Evolutionary conservation across 2,888 invertebrate genomes (phyloP).

Genomic region (Alcis repandata): DNA sequence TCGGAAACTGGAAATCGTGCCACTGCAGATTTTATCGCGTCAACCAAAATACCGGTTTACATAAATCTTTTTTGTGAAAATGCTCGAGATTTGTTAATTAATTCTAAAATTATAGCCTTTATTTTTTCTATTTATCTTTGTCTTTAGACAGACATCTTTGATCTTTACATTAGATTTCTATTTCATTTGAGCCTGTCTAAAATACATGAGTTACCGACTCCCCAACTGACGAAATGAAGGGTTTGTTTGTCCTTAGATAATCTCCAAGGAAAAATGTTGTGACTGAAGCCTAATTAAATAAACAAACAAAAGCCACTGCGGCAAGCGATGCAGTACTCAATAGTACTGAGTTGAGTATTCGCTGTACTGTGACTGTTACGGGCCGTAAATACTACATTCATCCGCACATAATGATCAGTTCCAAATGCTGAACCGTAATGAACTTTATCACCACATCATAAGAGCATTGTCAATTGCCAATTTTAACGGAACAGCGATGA

Average conservation of each 20-base stretch:
- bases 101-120: background rate
- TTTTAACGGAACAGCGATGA: conserved; percentile 64
- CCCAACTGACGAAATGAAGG: background rate
- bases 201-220: background rate
- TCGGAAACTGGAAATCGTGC: conserved; percentile 67
- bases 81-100: background rate
- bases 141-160: too few relatives aligned
- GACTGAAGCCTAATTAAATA: conserved; percentile 64
- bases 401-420: conserved; percentile 73
- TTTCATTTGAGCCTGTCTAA: background rate
- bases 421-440: conserved; percentile 50
- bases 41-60: conserved; percentile 20
- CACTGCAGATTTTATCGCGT: conserved; percentile 53
- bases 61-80: conserved; percentile 44
- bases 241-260: background rate
- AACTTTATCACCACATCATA: conserved; percentile 53
- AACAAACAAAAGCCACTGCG: conserved; percentile 71
- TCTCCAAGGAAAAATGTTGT: background rate
- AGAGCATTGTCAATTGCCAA: conserved; percentile 46
- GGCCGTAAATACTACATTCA: conserved; percentile 67
- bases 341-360: conserved; percentile 62
- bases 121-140: too few relatives aligned
- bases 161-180: too few relatives aligned
- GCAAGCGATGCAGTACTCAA: conserved; percentile 64
- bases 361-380: conserved; percentile 75